Conservation (phyloP, 2,797 vertebrate genomes). For the Taeniopygia guttata region DNA sequence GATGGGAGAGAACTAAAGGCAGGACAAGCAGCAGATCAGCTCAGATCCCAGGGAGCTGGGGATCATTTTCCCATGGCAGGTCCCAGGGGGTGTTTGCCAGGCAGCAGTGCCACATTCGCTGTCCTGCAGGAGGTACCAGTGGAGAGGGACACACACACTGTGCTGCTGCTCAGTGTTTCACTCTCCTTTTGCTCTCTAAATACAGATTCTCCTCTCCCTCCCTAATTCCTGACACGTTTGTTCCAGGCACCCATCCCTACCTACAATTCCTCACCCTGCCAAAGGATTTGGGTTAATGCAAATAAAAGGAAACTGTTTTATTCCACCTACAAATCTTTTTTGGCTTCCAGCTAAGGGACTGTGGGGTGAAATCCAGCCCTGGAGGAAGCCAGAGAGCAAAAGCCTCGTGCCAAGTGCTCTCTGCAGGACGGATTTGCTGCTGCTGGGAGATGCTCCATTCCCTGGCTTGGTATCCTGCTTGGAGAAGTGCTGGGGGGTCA, state of each 20-base stretch:
- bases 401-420: neutral
- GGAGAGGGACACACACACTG: rapidly evolving
- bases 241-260: neutral
- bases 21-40: neutral
- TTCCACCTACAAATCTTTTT: constrained; percentile 21
- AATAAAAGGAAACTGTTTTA: constrained; percentile 17
- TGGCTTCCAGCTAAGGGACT: neutral
- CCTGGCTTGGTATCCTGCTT: neutral
- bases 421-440: neutral
- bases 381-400: neutral
- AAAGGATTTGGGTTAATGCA: neutral
- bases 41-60: rapidly evolving
- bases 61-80: neutral
- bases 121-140: neutral
- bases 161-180: rapidly evolving
- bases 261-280: neutral
- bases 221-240: neutral
- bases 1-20: neutral
- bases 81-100: neutral
- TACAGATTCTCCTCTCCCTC: neutral
- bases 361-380: neutral
- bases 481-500: neutral
- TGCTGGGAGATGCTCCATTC: neutral
- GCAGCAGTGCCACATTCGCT: neutral
- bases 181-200: neutral